phyloP scores from a whole-genome alignment of 1,140 invertebrate species.

The Lepidotrigona ventralis region DNA sequence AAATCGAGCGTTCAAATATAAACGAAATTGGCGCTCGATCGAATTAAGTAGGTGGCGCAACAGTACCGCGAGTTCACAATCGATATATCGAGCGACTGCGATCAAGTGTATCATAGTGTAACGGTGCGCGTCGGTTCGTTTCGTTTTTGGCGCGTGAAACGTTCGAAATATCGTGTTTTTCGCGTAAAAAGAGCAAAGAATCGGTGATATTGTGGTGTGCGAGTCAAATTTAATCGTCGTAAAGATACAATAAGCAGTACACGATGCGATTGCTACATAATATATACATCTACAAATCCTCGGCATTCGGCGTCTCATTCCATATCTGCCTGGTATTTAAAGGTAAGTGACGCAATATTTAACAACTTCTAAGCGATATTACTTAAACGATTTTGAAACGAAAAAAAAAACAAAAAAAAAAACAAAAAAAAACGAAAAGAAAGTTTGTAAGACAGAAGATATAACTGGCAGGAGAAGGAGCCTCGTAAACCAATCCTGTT shows the following conservation, averaged over 20 bases:
- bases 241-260: too few relatives aligned
- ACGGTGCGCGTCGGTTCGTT: not conserved
- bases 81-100: not conserved
- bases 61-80: not conserved
- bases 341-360: too few relatives aligned
- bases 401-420: not conserved
- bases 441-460: slow-evolving; percentile 1
- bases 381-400: not conserved
- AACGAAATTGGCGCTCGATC: not conserved
- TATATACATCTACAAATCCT: too few relatives aligned
- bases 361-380: too few relatives aligned
- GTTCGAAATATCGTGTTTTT: not conserved
- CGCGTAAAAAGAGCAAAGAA: not conserved
- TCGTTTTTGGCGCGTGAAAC: not conserved
- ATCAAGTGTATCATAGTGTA: not conserved
- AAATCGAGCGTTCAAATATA: not conserved
- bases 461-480: not conserved
- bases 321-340: not conserved
- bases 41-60: not conserved
- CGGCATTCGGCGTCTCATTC: too few relatives aligned
- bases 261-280: too few relatives aligned
- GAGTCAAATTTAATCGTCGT: too few relatives aligned
- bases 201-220: too few relatives aligned
- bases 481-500: slow-evolving; percentile 41
- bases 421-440: not conserved